Percentiles rank a stretch among this genome's conserved stretches.
phyloP scores from a whole-genome alignment of 2,797 vertebrate genomes.

The Melanotaenia pygmaea region DNA sequence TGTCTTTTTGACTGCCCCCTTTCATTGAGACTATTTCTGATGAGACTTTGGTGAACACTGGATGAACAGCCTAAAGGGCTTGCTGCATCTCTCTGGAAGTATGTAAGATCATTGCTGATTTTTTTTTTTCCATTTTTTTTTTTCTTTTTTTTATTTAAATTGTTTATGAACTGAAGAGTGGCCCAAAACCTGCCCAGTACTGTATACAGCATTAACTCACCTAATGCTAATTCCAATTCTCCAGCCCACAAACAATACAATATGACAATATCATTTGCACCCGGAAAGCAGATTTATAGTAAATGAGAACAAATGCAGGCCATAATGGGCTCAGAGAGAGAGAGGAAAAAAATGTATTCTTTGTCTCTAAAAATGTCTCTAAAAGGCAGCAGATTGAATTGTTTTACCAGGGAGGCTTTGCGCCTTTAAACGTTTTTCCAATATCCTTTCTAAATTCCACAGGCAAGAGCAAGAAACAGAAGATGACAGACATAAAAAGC shows the following conservation, averaged over 20 bases:
- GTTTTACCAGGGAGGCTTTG: slow-evolving; percentile 50
- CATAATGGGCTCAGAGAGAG: slow-evolving; percentile 54
- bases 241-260: not conserved
- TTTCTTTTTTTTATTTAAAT: no score
- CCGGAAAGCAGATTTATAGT: slow-evolving; percentile 33
- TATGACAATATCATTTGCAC: slow-evolving; percentile 37
- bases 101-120: no score
- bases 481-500: slow-evolving; percentile 47
- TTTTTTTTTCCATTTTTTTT: no score
- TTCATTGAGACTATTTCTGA: no score
- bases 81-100: no score
- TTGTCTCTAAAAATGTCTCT: slow-evolving; percentile 17
- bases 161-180: no score
- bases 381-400: slow-evolving; percentile 68
- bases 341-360: slow-evolving; percentile 48
- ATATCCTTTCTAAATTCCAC: slow-evolving; percentile 65
- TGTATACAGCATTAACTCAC: no score
- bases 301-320: slow-evolving; percentile 56
- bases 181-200: no score
- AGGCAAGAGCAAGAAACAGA: slow-evolving; percentile 32
- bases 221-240: no score
- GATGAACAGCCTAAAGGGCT: no score
- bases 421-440: slow-evolving; percentile 58
- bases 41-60: no score
- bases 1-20: no score